Base-by-base conservation (phyloP, 1,140 invertebrate species). In the Marisa cornuarietis region DNA sequence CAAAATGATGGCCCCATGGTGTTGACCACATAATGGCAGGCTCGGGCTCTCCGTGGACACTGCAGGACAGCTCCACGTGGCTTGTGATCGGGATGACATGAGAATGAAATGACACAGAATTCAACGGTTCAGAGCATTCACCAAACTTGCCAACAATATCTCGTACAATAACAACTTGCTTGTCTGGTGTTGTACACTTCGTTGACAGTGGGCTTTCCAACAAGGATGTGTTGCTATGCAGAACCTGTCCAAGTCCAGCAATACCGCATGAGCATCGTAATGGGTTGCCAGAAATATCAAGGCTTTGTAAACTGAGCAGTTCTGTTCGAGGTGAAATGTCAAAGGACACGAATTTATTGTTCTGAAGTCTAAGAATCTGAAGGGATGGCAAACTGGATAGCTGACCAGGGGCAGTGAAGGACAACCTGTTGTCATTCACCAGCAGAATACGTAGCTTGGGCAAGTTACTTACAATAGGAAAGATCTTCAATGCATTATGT, bases 191-290 rank as follows among this genome's bases (percentile, higher is more conserved):
- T 16, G 63, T 26, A 79, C 88, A 90, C 14, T 58, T 66, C 0
- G 84, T 78, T n/a, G 24, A n/a, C 10, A 26, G n/a, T 8, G 54
- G 49, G 7, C 65, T 22, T 13, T 51, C 65, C 78, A 73, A 24
- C 3, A 42, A 22, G 14, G 65, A 13, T 18, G 61, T 20, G 18
- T 20, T 51, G 61, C 71, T 66, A 42, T 79, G 58, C 26, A 79
- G 13, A 20, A 73, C 49, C 8, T 26, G 13, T 54, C 49, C 68
- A n/a, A 80, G 61, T 14, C 66, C 79, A 9, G 8, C 24, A 18
- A 89, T 31, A 54, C 72, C 80, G 83, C 89, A 90, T 0, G 86
- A 86, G 62, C 89, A 90, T 42, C 88, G 84, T 31, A 85, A 85
- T n/a, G 85, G 85, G 79, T 90, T 90, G 66, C 77, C 78, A 24